A percentile compares a stretch with the other conserved stretches of the same genome.
These are phyloP conservation scores for Syritta pipiens DNA, from an alignment of 2,888 invertebrate genomes.

Conservation along the genomic window DNA sequence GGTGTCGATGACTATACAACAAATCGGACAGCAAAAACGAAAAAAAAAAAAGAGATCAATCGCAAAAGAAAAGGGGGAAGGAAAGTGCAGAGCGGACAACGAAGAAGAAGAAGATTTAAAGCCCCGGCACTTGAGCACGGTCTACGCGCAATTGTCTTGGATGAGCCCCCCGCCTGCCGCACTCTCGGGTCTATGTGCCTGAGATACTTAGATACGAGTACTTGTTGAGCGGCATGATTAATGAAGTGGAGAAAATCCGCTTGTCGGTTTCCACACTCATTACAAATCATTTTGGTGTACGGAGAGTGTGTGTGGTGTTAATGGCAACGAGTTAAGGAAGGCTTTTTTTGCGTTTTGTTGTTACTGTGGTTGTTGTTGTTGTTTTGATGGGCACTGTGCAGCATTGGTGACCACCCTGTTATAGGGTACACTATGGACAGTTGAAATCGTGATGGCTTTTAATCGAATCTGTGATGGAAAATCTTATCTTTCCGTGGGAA, in stretches of 20 bases:
- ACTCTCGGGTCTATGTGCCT: slow-evolving; percentile 2
- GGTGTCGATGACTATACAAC: slow-evolving; percentile 57
- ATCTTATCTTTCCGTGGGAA: no score
- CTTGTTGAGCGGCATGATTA: slow-evolving; percentile 65
- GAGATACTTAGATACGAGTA: slow-evolving; percentile 24
- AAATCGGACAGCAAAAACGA: slow-evolving; percentile 30
- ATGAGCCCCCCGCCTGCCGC: not conserved
- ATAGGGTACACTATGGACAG: no score
- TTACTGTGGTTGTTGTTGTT: no score
- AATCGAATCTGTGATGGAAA: no score
- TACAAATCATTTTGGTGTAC: slow-evolving; percentile 62
- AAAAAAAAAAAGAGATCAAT: not conserved
- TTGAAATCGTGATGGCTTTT: no score
- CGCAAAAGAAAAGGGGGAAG: slow-evolving; percentile 4
- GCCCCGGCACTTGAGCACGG: not conserved
- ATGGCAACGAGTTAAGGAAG: slow-evolving; percentile 13
- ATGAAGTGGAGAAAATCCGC: slow-evolving; percentile 66
- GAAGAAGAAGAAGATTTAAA: not conserved
- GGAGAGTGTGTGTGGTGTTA: slow-evolving; percentile 29
- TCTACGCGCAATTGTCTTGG: slow-evolving; percentile 49
- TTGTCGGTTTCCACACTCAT: slow-evolving; percentile 64
- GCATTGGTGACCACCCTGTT: no score
- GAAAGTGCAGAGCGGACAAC: slow-evolving; percentile 52
- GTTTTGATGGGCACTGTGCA: no score
- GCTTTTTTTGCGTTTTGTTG: slow-evolving; percentile 8